Percentiles rank a stretch among this genome's conserved stretches.
phyloP scores from a whole-genome alignment of 1,140 invertebrate genomes.

The Platorchestia sp. region DNA sequence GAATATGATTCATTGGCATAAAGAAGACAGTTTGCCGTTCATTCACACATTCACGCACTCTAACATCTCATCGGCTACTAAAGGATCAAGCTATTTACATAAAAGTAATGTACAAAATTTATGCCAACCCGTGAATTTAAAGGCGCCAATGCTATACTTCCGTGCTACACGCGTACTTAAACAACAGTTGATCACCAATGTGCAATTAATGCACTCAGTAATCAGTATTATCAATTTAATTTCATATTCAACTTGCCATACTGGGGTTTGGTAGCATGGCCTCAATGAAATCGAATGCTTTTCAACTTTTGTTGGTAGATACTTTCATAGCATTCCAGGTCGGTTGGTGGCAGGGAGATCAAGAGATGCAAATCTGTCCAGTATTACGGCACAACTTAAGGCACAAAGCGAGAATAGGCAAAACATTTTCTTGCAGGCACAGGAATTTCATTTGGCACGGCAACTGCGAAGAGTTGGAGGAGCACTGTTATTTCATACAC shows the following conservation, averaged over 20 bases:
- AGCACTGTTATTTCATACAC: neutral
- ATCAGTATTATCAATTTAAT: neutral
- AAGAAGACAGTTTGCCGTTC: neutral
- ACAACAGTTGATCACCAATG: neutral
- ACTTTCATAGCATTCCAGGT: neutral
- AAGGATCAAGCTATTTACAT: conserved; percentile 15
- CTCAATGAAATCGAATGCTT: neutral
- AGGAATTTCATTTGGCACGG: neutral
- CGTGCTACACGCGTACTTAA: neutral
- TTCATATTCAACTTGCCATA: neutral
- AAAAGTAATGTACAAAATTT: conserved; percentile 9
- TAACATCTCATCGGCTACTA: neutral
- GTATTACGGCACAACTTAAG: neutral
- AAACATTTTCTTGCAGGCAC: neutral
- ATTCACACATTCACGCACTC: neutral
- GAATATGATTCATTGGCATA: neutral
- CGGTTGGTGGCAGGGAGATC: neutral
- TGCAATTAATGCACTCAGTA: neutral
- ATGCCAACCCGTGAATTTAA: neutral
- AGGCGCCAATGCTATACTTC: neutral
- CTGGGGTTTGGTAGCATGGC: neutral
- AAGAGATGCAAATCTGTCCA: neutral
- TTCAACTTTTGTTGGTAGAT: neutral
- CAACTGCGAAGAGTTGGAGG: neutral
- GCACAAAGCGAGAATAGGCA: neutral